Evolutionary conservation across 2,888 invertebrate species (phyloP).

Genomic region (Carpatolechia fugitivella): DNA sequence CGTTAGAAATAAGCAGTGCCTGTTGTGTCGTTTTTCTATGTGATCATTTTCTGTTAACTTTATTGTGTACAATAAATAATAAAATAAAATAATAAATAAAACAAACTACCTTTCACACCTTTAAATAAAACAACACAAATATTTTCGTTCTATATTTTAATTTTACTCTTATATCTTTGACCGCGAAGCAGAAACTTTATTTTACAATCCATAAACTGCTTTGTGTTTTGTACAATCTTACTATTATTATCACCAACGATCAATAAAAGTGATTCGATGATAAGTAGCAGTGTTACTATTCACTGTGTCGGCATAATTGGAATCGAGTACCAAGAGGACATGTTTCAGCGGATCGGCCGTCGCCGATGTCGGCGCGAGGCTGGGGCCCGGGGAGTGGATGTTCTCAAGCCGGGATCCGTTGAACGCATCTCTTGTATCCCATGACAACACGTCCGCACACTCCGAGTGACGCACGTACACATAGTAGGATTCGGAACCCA

Average conservation of each 20-base stretch:
- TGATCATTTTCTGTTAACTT: too few relatives aligned
- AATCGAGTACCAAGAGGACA: slow-evolving; percentile 78
- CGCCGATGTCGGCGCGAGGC: slow-evolving; percentile 77
- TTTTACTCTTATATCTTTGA: too few relatives aligned
- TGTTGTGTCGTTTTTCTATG: too few relatives aligned
- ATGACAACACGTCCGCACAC: slow-evolving; percentile 76
- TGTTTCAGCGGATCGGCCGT: slow-evolving; percentile 72
- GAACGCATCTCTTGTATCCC: slow-evolving; percentile 74
- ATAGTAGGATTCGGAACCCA: slow-evolving; percentile 48
- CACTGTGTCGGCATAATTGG: slow-evolving; percentile 81
- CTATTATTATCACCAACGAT: slow-evolving; percentile 30
- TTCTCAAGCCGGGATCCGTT: slow-evolving; percentile 59
- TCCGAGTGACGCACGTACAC: slow-evolving; percentile 76
- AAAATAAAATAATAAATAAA: too few relatives aligned
- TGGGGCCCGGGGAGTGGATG: slow-evolving; percentile 73
- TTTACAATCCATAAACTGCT: too few relatives aligned
- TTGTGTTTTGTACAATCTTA: too few relatives aligned
- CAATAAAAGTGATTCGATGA: slow-evolving; percentile 53
- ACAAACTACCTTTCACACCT: too few relatives aligned
- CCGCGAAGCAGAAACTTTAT: too few relatives aligned
- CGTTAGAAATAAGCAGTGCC: too few relatives aligned
- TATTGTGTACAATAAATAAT: too few relatives aligned
- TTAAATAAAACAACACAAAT: too few relatives aligned
- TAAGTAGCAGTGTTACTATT: slow-evolving; percentile 58
- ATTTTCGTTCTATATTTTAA: too few relatives aligned